Percentiles rank a stretch among this genome's conserved stretches.
Conservation (phyloP, 2,113 vertebrate genomes). For the Myocastor coypus region DNA sequence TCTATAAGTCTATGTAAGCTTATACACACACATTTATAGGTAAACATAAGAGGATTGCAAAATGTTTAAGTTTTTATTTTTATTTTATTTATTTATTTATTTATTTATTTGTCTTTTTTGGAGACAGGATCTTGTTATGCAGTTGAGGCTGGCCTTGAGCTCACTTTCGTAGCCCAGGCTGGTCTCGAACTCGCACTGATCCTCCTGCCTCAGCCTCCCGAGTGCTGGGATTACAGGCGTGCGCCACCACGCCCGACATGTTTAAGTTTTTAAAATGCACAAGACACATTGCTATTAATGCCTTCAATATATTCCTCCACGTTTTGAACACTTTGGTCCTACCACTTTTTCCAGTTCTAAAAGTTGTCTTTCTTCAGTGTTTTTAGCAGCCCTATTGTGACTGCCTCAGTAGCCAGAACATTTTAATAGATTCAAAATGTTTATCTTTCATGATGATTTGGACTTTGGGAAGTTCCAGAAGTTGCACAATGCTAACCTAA, state of each 20-base stretch:
- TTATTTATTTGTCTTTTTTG: too few species aligned
- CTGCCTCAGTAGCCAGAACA: too few species aligned
- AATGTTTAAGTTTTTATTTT: background rate
- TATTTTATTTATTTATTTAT: too few species aligned
- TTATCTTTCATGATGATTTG: background rate
- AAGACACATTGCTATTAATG: background rate
- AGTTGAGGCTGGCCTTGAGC: too few species aligned
- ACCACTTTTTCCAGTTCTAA: background rate
- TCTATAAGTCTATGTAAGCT: background rate
- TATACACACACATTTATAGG: background rate
- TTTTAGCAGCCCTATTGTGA: background rate
- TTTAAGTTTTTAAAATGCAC: background rate
- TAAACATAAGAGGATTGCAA: background rate
- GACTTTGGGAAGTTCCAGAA: background rate
- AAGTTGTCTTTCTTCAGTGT: background rate
- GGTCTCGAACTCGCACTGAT: too few species aligned
- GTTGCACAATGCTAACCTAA: background rate
- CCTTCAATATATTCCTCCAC: background rate
- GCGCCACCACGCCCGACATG: too few species aligned
- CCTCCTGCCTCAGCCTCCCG: too few species aligned
- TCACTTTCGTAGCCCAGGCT: too few species aligned
- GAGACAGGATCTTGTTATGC: too few species aligned
- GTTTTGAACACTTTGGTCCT: background rate
- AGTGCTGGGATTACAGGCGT: too few species aligned
- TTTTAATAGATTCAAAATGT: background rate